phyloP scores from a whole-genome alignment of 2,113 vertebrate genomes.

The Cyanistes caeruleus region DNA sequence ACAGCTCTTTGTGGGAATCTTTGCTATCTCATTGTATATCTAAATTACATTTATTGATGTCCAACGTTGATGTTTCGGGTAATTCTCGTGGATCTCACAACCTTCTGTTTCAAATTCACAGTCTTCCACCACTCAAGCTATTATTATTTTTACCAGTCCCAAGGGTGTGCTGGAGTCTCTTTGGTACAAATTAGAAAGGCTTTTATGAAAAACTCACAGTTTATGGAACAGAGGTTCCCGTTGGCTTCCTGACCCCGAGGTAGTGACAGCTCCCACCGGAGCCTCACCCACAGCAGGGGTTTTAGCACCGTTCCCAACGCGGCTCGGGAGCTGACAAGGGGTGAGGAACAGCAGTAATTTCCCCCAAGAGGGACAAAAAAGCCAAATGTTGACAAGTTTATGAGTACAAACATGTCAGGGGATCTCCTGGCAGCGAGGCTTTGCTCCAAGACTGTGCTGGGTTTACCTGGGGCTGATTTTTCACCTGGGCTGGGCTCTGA shows the following conservation, averaged over 20 bases:
- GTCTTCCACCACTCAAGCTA: constrained; percentile 49
- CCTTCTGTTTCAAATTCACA: constrained; percentile 67
- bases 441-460: background rate
- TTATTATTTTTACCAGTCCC: constrained; percentile 68
- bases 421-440: background rate
- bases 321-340: background rate
- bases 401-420: background rate
- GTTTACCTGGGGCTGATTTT: background rate
- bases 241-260: background rate
- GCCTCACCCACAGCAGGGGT: background rate
- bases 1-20: constrained; percentile 13
- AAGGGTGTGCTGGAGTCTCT: constrained; percentile 25
- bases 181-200: constrained; percentile 54
- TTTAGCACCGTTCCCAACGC: background rate
- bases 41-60: constrained; percentile 31
- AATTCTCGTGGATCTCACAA: constrained; percentile 8
- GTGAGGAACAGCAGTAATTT: background rate
- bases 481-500: background rate
- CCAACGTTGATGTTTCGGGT: background rate
- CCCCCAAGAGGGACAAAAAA: background rate
- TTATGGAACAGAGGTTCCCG: constrained; percentile 12
- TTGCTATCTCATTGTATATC: constrained; percentile 12
- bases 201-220: constrained; percentile 53
- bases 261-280: background rate
- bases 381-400: constrained; percentile 1